Base-by-base conservation (phyloP, 2,113 vertebrate genomes). In the Taxidea taxus region DNA sequence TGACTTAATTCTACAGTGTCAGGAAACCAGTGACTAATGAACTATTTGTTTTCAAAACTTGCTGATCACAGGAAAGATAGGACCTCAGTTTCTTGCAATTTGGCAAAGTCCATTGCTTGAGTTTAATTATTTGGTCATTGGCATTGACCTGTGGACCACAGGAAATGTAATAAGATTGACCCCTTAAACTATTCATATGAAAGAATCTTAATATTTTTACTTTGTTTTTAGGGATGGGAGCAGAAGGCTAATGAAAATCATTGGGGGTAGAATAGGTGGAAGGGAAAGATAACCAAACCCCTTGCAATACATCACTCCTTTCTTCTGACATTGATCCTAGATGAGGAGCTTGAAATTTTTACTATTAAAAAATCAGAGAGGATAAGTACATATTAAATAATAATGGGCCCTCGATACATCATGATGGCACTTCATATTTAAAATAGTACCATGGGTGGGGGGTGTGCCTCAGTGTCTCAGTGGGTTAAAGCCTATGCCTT, bases 11-110 rank as follows among this genome's bases (percentile, higher is more conserved):
- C 92, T 95, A 95, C 56, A 93, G 34, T 98, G 97, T 97, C 98
- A 98, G 91, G 97, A 97, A 97, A 97, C 95, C 96, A 98, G 56
- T 97, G 74, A 97, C 95, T 90, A 98, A 87, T 13, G 21, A 98
- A 97, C 74, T 60, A 94, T 98, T 95, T 97, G 92, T 98, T 97
- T 89, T 95, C 78, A 95, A 7, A 98, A 74, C 87, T 88, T 93
- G 81, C 95, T 49, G 82, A 96, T 97, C 97, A 94, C 74, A 80
- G 84, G 88, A 98, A 34, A 37, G 77, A 81, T 14, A 86, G 21
- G 0, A 62, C 42, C 82, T 97, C 96, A 94, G 86, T 98, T 96
- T 97, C 96, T 95, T 98, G 89, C 12, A 64, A 77, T 25, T 86
- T 94, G 95, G 60, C 93, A 93, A 96, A 95, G 42, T 54, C 15